These are phyloP conservation scores for Spisula subtruncata DNA, from an alignment of 2,888 invertebrate genomes.

Conservation along the genomic window DNA sequence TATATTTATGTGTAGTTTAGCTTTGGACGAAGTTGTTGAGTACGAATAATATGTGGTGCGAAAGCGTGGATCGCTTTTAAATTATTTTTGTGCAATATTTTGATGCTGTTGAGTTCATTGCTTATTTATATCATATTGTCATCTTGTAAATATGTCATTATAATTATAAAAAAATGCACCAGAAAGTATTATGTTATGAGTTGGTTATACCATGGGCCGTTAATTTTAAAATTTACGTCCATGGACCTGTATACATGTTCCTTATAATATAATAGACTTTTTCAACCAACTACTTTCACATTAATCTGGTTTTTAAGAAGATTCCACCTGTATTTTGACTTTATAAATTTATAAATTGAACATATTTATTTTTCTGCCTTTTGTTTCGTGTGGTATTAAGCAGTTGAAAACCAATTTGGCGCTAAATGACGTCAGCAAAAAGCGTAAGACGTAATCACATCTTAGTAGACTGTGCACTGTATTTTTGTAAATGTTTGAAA, in stretches of 20 bases:
- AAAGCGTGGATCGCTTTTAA: slow-evolving; percentile 32
- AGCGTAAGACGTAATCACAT: background rate
- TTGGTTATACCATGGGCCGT: background rate
- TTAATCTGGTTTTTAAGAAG: background rate
- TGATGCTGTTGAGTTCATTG: background rate
- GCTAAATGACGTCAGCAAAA: no score
- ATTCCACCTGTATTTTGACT: background rate
- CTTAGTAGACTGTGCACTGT: background rate
- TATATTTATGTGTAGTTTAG: background rate
- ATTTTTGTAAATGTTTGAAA: background rate
- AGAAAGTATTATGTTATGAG: background rate
- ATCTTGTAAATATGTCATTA: slow-evolving; percentile 19
- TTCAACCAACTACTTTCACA: background rate
- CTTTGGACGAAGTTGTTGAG: background rate
- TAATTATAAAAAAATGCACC: slow-evolving; percentile 9
- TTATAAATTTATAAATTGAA: no score
- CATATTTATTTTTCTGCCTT: background rate
- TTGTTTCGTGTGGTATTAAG: background rate
- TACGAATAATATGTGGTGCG: slow-evolving; percentile 25
- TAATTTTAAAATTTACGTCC: no score
- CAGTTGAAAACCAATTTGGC: no score
- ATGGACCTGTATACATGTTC: no score
- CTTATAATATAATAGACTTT: background rate
- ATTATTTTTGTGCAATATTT: slow-evolving; percentile 42
- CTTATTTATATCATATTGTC: slow-evolving; percentile 26